Evolutionary conservation across 1,140 invertebrate species (phyloP).

Genomic region (Diuraphis noxia): DNA sequence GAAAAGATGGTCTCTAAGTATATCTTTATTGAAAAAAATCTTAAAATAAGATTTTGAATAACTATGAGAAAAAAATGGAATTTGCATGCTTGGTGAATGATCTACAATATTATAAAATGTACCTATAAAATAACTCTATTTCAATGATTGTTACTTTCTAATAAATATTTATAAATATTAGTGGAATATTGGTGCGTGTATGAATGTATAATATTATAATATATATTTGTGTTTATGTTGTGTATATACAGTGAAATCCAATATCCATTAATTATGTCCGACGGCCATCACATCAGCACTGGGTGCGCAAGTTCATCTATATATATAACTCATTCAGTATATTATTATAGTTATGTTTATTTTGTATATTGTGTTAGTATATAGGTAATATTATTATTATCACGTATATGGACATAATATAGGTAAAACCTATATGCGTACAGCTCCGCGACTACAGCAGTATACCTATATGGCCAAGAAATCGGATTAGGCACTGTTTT

Average conservation of each 20-base stretch:
- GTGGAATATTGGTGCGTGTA: neutral
- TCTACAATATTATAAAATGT: no score
- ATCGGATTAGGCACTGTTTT: conserved; percentile 15
- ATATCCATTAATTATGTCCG: conserved; percentile 21
- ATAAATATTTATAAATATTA: neutral
- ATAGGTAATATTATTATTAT: neutral
- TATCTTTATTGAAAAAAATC: no score
- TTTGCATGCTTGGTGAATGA: no score
- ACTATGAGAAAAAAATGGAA: no score
- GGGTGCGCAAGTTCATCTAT: neutral
- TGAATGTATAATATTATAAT: neutral
- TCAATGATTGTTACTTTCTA: neutral
- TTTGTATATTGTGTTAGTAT: neutral
- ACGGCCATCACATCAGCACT: neutral
- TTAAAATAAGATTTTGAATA: no score
- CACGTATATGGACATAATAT: no score
- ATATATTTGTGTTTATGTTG: neutral
- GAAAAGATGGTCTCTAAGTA: no score
- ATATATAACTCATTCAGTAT: neutral
- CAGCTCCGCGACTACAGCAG: neutral
- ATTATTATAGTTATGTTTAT: neutral
- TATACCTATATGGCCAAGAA: neutral
- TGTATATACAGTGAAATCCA: neutral
- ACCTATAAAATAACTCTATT: neutral
- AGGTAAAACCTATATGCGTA: no score